Percentiles rank a stretch among this genome's conserved stretches.
These are phyloP conservation scores for Drosophila hydei DNA, from an alignment of 1,140 invertebrate genomes.

Conservation along the genomic window DNA sequence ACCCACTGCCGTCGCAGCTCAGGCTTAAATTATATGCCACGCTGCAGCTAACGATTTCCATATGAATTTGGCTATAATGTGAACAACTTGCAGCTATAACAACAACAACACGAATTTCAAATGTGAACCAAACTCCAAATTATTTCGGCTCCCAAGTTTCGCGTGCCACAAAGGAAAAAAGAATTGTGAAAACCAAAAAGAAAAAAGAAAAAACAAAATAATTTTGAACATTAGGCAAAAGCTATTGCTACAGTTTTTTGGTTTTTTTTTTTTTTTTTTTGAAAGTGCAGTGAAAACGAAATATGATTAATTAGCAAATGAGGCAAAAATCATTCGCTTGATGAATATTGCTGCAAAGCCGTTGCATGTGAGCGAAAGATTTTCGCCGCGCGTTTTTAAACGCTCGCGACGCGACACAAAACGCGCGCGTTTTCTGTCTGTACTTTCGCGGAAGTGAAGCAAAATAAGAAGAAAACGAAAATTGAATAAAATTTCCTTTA, in stretches of 20 bases:
- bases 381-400: conserved; percentile 60
- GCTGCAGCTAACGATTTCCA: conserved; percentile 54
- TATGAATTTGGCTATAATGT: conserved; percentile 72
- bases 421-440: conserved; percentile 50
- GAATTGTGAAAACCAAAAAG: conserved; percentile 64
- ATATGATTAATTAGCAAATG: conserved; percentile 79
- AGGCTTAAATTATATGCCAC: conserved; percentile 57
- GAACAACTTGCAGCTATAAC: conserved; percentile 54
- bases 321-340: conserved; percentile 64
- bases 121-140: conserved; percentile 54
- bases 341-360: conserved; percentile 56
- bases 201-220: conserved; percentile 41
- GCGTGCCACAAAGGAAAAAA: conserved; percentile 32
- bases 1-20: conserved; percentile 37
- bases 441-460: conserved; percentile 22
- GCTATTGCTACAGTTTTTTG: conserved; percentile 63
- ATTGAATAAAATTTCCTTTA: conserved; percentile 19
- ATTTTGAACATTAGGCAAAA: conserved; percentile 50
- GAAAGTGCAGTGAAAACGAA: conserved; percentile 81
- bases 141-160: too few relatives aligned
- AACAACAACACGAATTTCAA: conserved; percentile 49
- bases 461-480: conserved; percentile 13
- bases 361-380: conserved; percentile 61
- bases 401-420: conserved; percentile 49
- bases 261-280: conserved; percentile 48